Conservation (phyloP, 2,888 invertebrate species). For the Rotaria magnacalcarata region DNA sequence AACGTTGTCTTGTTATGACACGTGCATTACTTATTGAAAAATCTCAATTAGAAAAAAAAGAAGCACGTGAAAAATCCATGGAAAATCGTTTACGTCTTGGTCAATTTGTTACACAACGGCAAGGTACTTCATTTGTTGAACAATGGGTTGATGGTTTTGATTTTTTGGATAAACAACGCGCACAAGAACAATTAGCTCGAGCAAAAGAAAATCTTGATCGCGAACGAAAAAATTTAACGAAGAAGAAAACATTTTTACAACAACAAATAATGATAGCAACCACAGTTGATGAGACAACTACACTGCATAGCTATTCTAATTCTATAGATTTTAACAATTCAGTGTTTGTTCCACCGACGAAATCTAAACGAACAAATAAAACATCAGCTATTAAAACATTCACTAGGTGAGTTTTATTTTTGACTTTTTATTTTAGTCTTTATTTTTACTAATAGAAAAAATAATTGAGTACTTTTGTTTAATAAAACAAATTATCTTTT, state of each 20-base stretch:
- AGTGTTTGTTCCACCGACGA: neutral
- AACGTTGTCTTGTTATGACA: conserved; percentile 44
- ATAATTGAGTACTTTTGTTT: too few species aligned
- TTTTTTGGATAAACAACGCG: conserved; percentile 91
- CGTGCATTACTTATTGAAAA: conserved; percentile 45
- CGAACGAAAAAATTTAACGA: conserved; percentile 73
- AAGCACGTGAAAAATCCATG: conserved; percentile 89
- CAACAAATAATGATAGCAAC: neutral
- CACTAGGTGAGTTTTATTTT: neutral
- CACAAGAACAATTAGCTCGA: conserved; percentile 90
- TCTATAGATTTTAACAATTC: neutral
- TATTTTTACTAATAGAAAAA: too few species aligned
- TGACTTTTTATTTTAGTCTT: too few species aligned
- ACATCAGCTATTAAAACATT: neutral
- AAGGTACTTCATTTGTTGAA: conserved; percentile 98
- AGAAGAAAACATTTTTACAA: conserved; percentile 34
- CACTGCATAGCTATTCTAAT: neutral
- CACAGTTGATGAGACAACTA: neutral
- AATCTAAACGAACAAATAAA: neutral
- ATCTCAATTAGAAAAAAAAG: conserved; percentile 46
- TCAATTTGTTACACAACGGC: conserved; percentile 96
- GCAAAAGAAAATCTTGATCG: conserved; percentile 95
- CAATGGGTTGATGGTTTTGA: conserved; percentile 99
- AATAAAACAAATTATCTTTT: too few species aligned
- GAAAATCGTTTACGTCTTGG: conserved; percentile 94